A percentile compares a stretch with the other conserved stretches of the same genome.
Evolutionary conservation across 2,113 vertebrate genomes (phyloP).

Genomic region (Aphyosemion australe): DNA sequence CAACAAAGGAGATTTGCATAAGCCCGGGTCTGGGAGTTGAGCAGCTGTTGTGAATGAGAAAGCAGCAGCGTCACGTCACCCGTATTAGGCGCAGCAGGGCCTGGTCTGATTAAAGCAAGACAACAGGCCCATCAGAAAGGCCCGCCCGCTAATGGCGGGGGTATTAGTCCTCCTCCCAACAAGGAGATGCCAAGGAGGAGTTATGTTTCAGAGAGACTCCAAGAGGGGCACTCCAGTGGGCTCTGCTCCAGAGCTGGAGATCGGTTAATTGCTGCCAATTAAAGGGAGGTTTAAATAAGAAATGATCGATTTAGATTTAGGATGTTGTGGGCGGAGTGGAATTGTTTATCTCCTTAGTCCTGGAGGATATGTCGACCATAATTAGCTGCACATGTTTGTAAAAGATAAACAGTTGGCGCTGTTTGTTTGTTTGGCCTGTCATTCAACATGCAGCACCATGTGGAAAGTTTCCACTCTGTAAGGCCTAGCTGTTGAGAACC

Average conservation of each 20-base stretch:
- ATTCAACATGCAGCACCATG: constrained; percentile 52
- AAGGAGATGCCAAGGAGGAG: constrained; percentile 66
- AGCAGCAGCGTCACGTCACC: constrained; percentile 71
- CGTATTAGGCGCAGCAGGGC: constrained; percentile 69
- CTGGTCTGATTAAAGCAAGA: constrained; percentile 75
- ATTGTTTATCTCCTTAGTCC: constrained; percentile 73
- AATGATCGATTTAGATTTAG: constrained; percentile 69
- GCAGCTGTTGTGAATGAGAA: constrained; percentile 82
- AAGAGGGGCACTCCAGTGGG: constrained; percentile 51
- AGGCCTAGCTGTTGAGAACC: constrained; percentile 39
- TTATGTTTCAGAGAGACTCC: constrained; percentile 64
- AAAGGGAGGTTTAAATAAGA: constrained; percentile 68
- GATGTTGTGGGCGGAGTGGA: constrained; percentile 63
- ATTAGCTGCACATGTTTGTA: constrained; percentile 68
- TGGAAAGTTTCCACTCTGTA: constrained; percentile 50
- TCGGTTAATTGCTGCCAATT: constrained; percentile 70
- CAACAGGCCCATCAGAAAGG: constrained; percentile 65
- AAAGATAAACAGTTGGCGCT: constrained; percentile 71
- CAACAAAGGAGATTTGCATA: constrained; percentile 82
- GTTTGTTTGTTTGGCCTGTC: constrained; percentile 71
- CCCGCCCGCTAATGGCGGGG: constrained; percentile 61
- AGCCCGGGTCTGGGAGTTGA: constrained; percentile 77
- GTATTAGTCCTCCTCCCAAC: constrained; percentile 53
- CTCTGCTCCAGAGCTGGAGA: constrained; percentile 63
- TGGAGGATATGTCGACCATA: constrained; percentile 56